phyloP scores from a whole-genome alignment of 2,797 vertebrate genomes.

The Rhodeus uyekii region DNA sequence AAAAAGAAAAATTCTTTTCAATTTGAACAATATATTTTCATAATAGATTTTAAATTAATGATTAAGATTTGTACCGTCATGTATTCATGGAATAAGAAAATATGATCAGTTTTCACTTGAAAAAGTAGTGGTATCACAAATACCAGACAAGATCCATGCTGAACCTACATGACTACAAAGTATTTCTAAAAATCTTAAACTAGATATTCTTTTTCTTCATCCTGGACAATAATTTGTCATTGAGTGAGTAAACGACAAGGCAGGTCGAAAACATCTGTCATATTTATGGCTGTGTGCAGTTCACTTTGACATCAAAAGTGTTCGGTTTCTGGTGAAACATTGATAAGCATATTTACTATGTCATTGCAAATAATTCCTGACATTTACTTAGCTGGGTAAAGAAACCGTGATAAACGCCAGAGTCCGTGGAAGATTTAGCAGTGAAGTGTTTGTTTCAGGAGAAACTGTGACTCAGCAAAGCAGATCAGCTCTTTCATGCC shows the following conservation, averaged over 20 bases:
- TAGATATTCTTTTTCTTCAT: no score
- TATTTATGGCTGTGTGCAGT: background rate
- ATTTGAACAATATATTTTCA: background rate
- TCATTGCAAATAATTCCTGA: constrained; percentile 10
- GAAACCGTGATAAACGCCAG: background rate
- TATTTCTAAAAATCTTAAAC: no score
- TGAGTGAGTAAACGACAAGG: background rate
- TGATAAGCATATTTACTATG: constrained; percentile 1
- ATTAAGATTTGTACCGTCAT: background rate
- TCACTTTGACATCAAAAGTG: background rate
- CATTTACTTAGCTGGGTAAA: constrained; percentile 21
- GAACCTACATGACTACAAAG: no score
- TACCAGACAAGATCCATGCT: no score
- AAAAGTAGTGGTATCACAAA: background rate
- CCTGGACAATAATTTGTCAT: background rate
- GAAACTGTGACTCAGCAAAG: constrained; percentile 36
- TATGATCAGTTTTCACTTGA: background rate
- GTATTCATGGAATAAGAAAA: background rate
- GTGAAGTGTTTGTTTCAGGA: background rate
- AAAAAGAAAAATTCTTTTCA: no score
- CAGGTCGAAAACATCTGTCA: background rate
- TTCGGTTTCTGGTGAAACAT: background rate
- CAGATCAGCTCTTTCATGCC: constrained; percentile 57
- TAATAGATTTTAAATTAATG: no score
- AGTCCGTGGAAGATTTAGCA: constrained; percentile 17